Conservation (phyloP, 2,113 vertebrate species). For the Actinemys pallida region DNA sequence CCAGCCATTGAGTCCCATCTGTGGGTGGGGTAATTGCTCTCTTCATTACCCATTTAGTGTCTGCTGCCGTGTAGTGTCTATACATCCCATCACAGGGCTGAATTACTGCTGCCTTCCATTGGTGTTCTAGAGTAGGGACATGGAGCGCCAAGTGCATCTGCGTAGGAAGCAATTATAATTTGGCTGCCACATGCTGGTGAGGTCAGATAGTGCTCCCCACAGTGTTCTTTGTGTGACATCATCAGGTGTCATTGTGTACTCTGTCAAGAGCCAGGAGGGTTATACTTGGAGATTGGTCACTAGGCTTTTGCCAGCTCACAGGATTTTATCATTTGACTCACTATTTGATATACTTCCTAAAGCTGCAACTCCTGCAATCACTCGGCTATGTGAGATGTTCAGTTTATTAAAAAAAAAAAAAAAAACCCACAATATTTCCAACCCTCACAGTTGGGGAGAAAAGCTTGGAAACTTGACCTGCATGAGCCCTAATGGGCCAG, state of each 20-base stretch:
- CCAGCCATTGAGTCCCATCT: no score
- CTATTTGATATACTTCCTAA: background rate
- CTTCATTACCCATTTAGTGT: no score
- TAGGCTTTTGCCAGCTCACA: background rate
- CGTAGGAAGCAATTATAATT: no score
- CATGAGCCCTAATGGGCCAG: background rate
- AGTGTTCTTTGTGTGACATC: no score
- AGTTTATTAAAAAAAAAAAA: background rate
- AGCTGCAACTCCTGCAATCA: background rate
- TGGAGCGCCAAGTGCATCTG: background rate
- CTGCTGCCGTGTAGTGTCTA: no score
- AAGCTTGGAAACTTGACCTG: background rate
- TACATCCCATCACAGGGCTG: background rate
- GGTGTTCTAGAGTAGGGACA: background rate
- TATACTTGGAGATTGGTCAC: background rate
- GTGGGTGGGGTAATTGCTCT: no score
- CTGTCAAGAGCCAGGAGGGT: background rate
- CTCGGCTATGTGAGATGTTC: accelerated
- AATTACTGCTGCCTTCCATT: background rate
- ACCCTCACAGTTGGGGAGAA: background rate
- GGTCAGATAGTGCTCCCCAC: no score
- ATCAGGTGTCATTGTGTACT: no score
- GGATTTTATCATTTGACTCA: background rate
- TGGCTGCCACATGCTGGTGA: no score
- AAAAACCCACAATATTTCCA: background rate